Base-by-base conservation (phyloP, 2,888 invertebrate genomes). In the Diachrysia chrysitis region DNA sequence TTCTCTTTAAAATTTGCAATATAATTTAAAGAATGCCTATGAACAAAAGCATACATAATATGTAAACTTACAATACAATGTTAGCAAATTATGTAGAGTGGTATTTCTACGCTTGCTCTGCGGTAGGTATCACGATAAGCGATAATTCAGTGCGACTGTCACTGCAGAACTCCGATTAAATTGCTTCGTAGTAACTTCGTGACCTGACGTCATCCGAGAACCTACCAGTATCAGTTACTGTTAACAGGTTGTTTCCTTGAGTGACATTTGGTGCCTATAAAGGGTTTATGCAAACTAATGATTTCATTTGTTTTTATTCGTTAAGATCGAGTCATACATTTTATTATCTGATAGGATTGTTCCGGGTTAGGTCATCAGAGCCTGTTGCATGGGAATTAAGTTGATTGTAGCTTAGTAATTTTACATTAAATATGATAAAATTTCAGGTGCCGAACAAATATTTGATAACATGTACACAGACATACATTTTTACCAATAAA, bases 141-240 rank as follows among this genome's bases (percentile, higher is more conserved):
- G 55, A 78, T 89, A 89, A 89, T 87, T 87, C 83, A 85, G 85
- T 81, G 81, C 79, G 70, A 88, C 87, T 92, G 92, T 91, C 91
- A 90, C 88, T 89, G 85, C 74, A 71, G 77, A 77, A 75, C 84
- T 83, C 82, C 89, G 89, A 91, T 91, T 89, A 90, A 87, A 91
- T 88, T 89, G 85, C 86, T 87, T 83, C 82, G 82, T 76, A 72
- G 84, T 83, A 81, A 74, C 81, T 73, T 93, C 92, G 92, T 93
- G 92, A 89, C 87, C 80, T 90, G 90, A 91, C 89, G 89, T 92
- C 92, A 91, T 79, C 85, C 66, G 46, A 69, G 78, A 76, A 71
- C 66, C 69, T 64, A 56, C 58, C 12, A 35, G 51, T 32, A 58
- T 57, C 46, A 7, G 21, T 58, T 54, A 42, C 46, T 42, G 53